Conservation (phyloP, 92 coral and sea anemone species). For the Phenganax subtilis region DNA sequence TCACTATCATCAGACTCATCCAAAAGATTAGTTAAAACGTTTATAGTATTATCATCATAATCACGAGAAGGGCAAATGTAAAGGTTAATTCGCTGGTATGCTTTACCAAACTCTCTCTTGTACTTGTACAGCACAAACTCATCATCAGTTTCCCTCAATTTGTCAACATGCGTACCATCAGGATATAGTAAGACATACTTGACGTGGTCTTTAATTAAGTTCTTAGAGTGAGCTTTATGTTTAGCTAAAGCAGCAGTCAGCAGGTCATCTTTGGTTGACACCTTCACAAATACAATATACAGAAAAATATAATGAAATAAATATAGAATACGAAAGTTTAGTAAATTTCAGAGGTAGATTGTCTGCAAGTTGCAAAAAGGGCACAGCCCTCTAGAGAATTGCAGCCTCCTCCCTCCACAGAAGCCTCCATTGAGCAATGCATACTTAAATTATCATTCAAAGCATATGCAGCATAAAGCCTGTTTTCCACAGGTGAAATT, state of each 20-base stretch:
- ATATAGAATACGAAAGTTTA: too few relatives aligned
- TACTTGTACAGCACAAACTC: conserved; percentile 1
- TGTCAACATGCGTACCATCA: conserved; percentile 1
- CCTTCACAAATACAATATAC: neutral
- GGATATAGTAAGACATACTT: conserved; percentile 3
- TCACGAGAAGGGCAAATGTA: conserved; percentile 6
- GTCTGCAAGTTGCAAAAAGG: too few relatives aligned
- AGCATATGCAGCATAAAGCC: too few relatives aligned
- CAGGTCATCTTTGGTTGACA: conserved; percentile 1
- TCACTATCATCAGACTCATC: conserved; percentile 3
- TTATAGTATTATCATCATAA: neutral
- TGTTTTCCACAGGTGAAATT: too few relatives aligned
- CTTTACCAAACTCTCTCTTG: conserved; percentile 5
- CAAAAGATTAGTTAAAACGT: neutral
- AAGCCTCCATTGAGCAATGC: too few relatives aligned
- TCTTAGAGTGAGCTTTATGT: conserved; percentile 20
- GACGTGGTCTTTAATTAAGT: conserved; percentile 9
- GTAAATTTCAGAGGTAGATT: too few relatives aligned
- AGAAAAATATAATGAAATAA: too few relatives aligned
- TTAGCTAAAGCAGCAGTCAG: conserved; percentile 14
- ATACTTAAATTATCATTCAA: too few relatives aligned
- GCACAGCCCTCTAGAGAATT: too few relatives aligned
- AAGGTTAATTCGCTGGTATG: neutral
- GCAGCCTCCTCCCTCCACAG: too few relatives aligned
- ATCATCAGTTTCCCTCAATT: conserved; percentile 2